Evolutionary conservation across 2,113 vertebrate genomes (phyloP), one percentile per base, ranked within the genome.

Genomic region (Butorides virescens): DNA sequence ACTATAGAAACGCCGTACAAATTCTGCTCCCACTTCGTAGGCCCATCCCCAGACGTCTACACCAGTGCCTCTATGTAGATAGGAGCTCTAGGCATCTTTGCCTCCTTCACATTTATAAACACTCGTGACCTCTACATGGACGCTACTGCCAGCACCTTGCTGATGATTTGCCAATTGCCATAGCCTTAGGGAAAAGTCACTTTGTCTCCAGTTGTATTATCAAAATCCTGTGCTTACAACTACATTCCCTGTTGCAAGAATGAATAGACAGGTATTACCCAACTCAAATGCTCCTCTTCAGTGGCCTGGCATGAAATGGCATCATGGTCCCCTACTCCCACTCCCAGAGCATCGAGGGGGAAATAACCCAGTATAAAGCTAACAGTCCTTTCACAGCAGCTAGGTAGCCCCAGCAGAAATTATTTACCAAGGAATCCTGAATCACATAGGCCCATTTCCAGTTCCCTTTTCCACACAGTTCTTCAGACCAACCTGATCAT

Each of bases 71-170:
- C 23, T 29, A 18, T 23, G 29, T 44, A 53, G n/a, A 87, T 26
- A 32, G 25, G 53, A 77, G n/a, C 52, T 66, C 63, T 61, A 58
- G 34, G 34, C 50, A 66, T 46, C 25, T 52, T 46, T 34, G 96
- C 96, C 97, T 97, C 97, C 97, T 30, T 62, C n/a, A 59, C 74
- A 78, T 70, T 98, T 98, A 70, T 97, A 97, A 30, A 95, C 77
- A 37, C 61, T 72, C 0, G 39, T 96, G 74, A 97, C 32, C 4
- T 97, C 96, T 53, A 92, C 3, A 8, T 92, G 96, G 17, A 78
- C 55, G 23, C 95, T 67, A 67, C 87, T 97, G 76, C 97, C 97
- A 39, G 93, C 0, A 94, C 95, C 67, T 98, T 98, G 90, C 97
- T 97, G 74, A 95, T 96, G 46, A 92, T 92, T n/a, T 44, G 74